Evolutionary conservation across 2,888 invertebrate genomes (phyloP), one percentile per base, ranked within the genome.

Genomic region (Sepioteuthis lessoniana): DNA sequence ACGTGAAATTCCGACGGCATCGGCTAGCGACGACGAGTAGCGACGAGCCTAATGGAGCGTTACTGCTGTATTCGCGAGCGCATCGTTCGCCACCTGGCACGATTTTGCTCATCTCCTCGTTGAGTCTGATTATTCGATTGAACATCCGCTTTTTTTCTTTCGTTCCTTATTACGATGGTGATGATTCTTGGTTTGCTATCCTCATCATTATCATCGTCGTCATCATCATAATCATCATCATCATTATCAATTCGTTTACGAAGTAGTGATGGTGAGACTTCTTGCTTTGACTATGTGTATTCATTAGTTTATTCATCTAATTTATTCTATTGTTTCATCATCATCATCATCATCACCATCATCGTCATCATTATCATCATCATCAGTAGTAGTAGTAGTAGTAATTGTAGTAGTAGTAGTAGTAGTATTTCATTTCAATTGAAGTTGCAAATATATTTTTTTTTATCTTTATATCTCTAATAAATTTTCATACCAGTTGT

Each of bases 21-120:
- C n/a, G n/a, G n/a, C n/a, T n/a, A 19, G 76, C n/a, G 10, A 3
- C 60, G 16, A 13, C 76, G 10, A n/a, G 13, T n/a, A 16, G n/a
- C n/a, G 76, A n/a, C 76, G 42, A 46, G 46, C 42, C 91, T 47
- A 47, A 92, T n/a, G 31, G 91, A 92, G 46, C 47, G 47, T 91
- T 42, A 42, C 38, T 42, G 19, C 91, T 91, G 16, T 38, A 42
- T 91, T 38, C 21, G 8, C 37, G 42, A 90, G 38, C 47, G 31
- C 35, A 31, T 31, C 38, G 91, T 91, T 46, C 91, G 91, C 42
- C 38, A 42, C 8, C 38, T 46, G 28, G 91, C 28, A 28, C 8
- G 42, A 91, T 16, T 91, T 28, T 42, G 28, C 42, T 2, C 37
- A 19, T 37, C 37, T 37, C 37, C 7, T 46, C 42, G n/a, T 38